phyloP scores from a whole-genome alignment of 2,888 invertebrate genomes.

The Synergus itoensis region DNA sequence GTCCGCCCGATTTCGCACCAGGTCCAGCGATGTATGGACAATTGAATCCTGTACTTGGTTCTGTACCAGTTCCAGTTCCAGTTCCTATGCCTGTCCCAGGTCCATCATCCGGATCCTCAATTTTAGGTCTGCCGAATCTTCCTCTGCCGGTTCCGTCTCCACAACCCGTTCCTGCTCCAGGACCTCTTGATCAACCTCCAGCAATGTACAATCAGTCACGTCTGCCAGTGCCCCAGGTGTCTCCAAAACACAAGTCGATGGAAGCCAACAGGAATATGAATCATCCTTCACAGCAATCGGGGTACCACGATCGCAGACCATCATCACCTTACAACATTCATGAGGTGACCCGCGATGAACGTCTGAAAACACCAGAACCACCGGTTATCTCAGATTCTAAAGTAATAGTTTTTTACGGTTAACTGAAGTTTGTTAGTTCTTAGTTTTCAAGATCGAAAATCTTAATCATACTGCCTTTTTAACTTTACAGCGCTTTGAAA shows the following conservation, averaged over 20 bases:
- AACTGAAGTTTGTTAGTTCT: not conserved
- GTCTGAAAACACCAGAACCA: constrained; percentile 75
- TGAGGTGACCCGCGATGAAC: constrained; percentile 61
- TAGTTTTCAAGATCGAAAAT: not conserved
- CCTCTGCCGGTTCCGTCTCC: constrained; percentile 46
- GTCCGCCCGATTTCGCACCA: constrained; percentile 63
- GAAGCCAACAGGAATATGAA: constrained; percentile 3
- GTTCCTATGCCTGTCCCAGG: constrained; percentile 64
- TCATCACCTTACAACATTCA: constrained; percentile 60
- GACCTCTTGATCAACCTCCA: constrained; percentile 44
- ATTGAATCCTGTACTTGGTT: constrained; percentile 48
- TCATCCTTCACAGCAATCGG: constrained; percentile 7
- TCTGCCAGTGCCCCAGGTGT: constrained; percentile 19
- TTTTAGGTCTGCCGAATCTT: constrained; percentile 48
- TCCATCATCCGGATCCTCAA: constrained; percentile 50
- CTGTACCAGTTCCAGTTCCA: constrained; percentile 55
- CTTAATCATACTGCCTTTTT: not conserved
- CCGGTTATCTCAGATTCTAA: constrained; percentile 75
- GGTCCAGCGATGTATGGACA: constrained; percentile 69
- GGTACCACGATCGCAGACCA: constrained; percentile 39
- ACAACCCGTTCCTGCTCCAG: constrained; percentile 57
- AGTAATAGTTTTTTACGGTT: constrained; percentile 66
- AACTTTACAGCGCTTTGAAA: constrained; percentile 74
- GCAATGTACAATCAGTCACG: constrained; percentile 40
- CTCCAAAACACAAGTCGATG: not conserved